These are phyloP conservation scores for Drosophila prosaltans DNA, from an alignment of 1,140 invertebrate genomes.

Conservation along the genomic window DNA sequence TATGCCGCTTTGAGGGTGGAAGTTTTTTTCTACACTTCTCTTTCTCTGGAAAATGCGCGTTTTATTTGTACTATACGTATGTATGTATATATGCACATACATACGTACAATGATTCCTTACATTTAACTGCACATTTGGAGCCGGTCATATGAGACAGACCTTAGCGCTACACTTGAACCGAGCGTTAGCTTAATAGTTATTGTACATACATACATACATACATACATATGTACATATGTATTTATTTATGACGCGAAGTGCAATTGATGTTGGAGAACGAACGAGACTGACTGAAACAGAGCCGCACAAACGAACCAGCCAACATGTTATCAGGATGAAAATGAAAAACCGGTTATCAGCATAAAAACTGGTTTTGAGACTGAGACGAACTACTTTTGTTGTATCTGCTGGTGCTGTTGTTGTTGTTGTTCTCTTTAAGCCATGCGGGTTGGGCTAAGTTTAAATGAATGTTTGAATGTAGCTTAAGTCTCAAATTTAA, in stretches of 20 bases:
- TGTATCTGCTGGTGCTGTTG: conserved; percentile 22
- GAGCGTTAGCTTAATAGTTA: conserved; percentile 18
- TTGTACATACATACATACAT: not conserved
- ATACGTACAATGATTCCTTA: conserved; percentile 45
- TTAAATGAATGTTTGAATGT: not conserved
- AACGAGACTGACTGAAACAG: conserved; percentile 34
- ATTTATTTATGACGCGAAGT: conserved; percentile 42
- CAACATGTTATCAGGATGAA: conserved; percentile 59
- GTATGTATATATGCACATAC: not conserved
- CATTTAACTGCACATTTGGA: conserved; percentile 63
- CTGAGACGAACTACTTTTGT: conserved; percentile 55
- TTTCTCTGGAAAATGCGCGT: conserved; percentile 81
- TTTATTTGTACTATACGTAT: conserved; percentile 59
- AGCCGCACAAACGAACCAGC: conserved; percentile 40
- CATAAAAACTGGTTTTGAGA: conserved; percentile 60
- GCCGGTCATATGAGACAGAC: conserved; percentile 55
- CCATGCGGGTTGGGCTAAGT: conserved; percentile 2
- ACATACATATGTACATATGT: conserved; percentile 31
- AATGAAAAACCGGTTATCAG: conserved; percentile 47
- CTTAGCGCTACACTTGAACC: conserved; percentile 23
- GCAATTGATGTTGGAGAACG: conserved; percentile 58
- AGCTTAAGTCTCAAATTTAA: not conserved
- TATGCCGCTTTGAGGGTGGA: conserved; percentile 75
- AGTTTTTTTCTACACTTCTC: conserved; percentile 73
- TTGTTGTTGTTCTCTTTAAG: conserved; percentile 2